Conservation (phyloP, 2,888 invertebrate genomes). For the Ernsta delagoae region DNA sequence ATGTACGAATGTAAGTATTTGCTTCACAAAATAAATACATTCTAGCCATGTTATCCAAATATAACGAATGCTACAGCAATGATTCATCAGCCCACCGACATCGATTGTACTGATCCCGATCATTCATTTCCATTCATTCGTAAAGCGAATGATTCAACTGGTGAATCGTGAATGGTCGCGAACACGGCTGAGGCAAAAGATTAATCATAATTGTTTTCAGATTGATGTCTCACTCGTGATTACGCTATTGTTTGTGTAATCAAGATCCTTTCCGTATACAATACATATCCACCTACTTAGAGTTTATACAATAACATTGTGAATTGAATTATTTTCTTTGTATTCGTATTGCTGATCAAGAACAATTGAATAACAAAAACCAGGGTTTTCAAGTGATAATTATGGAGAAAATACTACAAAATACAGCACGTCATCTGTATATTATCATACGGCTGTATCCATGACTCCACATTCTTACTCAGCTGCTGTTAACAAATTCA, state of each 20-base stretch:
- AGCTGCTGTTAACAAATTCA: background rate
- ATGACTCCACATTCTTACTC: no score
- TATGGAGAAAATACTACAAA: no score
- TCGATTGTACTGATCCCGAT: conserved; percentile 13
- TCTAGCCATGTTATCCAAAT: background rate
- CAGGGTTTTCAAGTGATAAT: no score
- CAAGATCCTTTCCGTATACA: conserved; percentile 12
- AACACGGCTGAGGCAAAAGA: conserved; percentile 9
- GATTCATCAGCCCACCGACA: conserved; percentile 22
- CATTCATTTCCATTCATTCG: conserved; percentile 19
- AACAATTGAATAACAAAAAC: no score
- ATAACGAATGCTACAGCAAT: background rate
- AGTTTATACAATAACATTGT: background rate
- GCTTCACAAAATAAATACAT: background rate
- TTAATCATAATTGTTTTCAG: conserved; percentile 29
- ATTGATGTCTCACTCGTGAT: conserved; percentile 25
- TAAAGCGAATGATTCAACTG: conserved; percentile 20
- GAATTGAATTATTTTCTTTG: background rate
- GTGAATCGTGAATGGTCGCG: conserved; percentile 25
- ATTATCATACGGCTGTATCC: no score
- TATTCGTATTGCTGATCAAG: background rate
- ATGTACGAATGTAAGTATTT: no score
- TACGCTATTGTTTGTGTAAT: conserved; percentile 10
- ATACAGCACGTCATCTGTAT: no score
- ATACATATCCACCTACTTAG: background rate